phyloP scores from a whole-genome alignment of 2,888 invertebrate species.

The Polyommatus iphigenia region DNA sequence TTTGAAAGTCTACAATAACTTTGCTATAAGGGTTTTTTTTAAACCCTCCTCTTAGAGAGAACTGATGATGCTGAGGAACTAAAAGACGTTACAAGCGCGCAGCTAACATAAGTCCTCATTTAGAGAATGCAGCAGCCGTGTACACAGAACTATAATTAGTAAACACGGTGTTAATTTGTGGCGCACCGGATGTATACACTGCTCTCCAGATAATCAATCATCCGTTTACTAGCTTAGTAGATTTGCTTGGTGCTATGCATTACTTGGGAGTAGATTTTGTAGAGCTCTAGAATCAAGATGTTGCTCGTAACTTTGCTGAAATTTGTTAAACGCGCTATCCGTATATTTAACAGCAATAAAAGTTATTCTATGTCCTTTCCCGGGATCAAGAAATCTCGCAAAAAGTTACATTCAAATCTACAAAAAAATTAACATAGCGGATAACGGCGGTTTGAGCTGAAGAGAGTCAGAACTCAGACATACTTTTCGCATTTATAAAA shows the following conservation, averaged over 20 bases:
- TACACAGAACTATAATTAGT: background rate
- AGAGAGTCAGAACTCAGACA: too few relatives aligned
- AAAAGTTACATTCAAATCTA: too few relatives aligned
- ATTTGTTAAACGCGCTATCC: too few relatives aligned
- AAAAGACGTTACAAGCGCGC: background rate
- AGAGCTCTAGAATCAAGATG: too few relatives aligned
- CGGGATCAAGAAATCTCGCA: too few relatives aligned
- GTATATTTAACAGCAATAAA: too few relatives aligned
- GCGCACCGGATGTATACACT: background rate
- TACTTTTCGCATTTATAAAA: too few relatives aligned
- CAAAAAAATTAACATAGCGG: too few relatives aligned
- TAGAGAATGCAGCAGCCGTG: background rate
- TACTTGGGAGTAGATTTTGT: background rate
- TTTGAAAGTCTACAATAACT: too few relatives aligned
- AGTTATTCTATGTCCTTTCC: too few relatives aligned
- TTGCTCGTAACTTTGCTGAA: too few relatives aligned
- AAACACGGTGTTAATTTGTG: conserved; percentile 21
- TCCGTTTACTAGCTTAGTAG: background rate
- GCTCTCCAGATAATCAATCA: conserved; percentile 11
- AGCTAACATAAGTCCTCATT: conserved; percentile 7
- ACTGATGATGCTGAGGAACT: background rate
- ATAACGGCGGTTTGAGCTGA: too few relatives aligned
- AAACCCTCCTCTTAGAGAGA: background rate
- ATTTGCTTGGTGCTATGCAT: background rate
- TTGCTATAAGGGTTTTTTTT: background rate